These are phyloP conservation scores for Calonectris borealis DNA, from an alignment of 2,113 vertebrate species.

Conservation along the genomic window DNA sequence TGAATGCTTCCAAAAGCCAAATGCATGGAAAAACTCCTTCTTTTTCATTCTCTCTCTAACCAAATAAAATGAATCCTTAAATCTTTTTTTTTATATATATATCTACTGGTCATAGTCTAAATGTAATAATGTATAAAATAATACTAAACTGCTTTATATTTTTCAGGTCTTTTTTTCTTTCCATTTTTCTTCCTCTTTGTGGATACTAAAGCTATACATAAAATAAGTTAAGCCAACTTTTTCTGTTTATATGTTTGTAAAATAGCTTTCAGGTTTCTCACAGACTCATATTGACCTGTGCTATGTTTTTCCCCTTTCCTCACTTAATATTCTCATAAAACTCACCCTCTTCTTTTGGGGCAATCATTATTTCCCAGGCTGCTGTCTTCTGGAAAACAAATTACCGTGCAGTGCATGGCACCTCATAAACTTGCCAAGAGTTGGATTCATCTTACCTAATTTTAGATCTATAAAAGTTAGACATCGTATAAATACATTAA, in stretches of 20 bases:
- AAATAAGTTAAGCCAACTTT: background rate
- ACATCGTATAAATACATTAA: background rate
- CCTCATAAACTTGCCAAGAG: background rate
- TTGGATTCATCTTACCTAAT: background rate
- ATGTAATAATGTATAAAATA: background rate
- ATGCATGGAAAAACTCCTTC: background rate
- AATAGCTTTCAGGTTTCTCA: background rate
- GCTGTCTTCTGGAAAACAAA: background rate
- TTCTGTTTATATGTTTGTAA: background rate
- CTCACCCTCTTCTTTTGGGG: background rate
- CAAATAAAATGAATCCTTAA: conserved; percentile 18
- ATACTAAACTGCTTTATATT: background rate
- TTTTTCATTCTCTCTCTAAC: conserved; percentile 5
- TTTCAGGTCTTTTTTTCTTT: background rate
- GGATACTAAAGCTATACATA: background rate
- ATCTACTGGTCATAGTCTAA: background rate
- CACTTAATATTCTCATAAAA: background rate
- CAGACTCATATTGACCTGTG: background rate
- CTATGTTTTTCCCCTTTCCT: background rate
- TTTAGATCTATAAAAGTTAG: background rate
- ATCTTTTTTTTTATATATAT: background rate
- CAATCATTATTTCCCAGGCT: background rate
- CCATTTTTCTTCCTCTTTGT: background rate
- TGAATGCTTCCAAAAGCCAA: conserved; percentile 36
- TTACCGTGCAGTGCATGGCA: background rate